phyloP scores from a whole-genome alignment of 1,140 invertebrate species.

The Drosophila subpulchrella region DNA sequence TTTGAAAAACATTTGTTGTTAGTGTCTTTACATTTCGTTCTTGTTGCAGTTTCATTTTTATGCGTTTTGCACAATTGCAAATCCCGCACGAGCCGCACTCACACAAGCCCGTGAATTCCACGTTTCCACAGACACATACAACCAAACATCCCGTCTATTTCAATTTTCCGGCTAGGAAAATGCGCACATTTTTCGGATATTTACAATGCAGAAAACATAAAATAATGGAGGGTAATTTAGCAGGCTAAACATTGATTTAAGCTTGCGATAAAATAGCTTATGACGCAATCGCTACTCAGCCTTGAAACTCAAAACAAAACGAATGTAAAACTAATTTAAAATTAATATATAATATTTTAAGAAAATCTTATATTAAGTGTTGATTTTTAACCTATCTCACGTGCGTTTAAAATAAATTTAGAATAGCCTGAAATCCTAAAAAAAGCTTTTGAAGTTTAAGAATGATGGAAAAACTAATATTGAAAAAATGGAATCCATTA shows the following conservation, averaged over 20 bases:
- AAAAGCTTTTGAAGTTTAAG: no score
- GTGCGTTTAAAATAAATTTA: no score
- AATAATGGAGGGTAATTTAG: conserved; percentile 4
- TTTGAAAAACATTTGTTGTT: conserved; percentile 50
- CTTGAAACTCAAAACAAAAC: conserved; percentile 18
- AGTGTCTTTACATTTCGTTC: conserved; percentile 23
- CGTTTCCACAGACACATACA: neutral
- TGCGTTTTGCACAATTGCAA: conserved; percentile 64
- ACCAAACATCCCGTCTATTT: conserved; percentile 17
- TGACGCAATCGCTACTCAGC: conserved; percentile 10
- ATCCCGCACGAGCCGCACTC: conserved; percentile 22
- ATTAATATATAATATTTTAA: neutral
- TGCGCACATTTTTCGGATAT: conserved; percentile 21
- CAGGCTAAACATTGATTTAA: conserved; percentile 19
- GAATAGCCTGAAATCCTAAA: no score
- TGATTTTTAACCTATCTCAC: no score
- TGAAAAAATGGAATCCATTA: neutral
- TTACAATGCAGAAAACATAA: conserved; percentile 12
- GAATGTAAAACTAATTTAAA: neutral
- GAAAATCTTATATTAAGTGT: neutral
- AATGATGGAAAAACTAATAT: neutral
- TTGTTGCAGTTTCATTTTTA: conserved; percentile 49
- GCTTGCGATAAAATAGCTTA: conserved; percentile 2
- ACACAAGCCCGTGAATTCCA: conserved; percentile 12
- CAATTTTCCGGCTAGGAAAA: conserved; percentile 26